These are phyloP conservation scores for Lithobates pipiens DNA, from an alignment of 2,797 vertebrate species.

Conservation along the genomic window DNA sequence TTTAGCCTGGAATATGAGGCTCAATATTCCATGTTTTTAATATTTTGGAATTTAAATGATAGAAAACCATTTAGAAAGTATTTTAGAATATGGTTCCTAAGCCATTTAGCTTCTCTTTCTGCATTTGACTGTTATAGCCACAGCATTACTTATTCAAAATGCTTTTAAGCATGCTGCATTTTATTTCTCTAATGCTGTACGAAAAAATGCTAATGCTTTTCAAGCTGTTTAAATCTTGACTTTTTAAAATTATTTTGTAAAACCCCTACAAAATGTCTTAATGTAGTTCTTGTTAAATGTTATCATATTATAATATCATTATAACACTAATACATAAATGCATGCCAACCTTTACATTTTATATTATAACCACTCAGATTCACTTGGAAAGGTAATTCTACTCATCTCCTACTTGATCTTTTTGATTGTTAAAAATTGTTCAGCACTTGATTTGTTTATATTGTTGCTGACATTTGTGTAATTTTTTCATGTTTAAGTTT, in stretches of 20 bases:
- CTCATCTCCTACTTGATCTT: not conserved
- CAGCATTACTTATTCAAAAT: slow-evolving; percentile 5
- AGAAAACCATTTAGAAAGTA: not conserved
- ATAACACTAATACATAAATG: not conserved
- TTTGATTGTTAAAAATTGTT: not conserved
- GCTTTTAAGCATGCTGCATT: slow-evolving; percentile 8
- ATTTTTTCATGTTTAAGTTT: not conserved
- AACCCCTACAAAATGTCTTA: not conserved
- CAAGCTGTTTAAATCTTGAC: not conserved
- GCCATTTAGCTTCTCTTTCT: not conserved
- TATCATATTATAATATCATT: not conserved
- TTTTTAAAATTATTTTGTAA: not conserved
- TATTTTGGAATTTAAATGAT: not conserved
- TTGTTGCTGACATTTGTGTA: too few species aligned
- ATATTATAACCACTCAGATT: not conserved
- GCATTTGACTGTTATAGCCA: not conserved
- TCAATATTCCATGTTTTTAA: not conserved
- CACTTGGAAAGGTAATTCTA: not conserved
- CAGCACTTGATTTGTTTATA: not conserved
- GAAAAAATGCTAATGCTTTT: not conserved
- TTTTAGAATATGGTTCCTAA: not conserved
- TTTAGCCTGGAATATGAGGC: not conserved
- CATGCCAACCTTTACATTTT: not conserved
- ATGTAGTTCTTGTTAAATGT: not conserved
- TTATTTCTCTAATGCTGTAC: not conserved